Base-by-base conservation (phyloP, 1,140 invertebrate genomes). In the Brachionus asplanchnoidis region DNA sequence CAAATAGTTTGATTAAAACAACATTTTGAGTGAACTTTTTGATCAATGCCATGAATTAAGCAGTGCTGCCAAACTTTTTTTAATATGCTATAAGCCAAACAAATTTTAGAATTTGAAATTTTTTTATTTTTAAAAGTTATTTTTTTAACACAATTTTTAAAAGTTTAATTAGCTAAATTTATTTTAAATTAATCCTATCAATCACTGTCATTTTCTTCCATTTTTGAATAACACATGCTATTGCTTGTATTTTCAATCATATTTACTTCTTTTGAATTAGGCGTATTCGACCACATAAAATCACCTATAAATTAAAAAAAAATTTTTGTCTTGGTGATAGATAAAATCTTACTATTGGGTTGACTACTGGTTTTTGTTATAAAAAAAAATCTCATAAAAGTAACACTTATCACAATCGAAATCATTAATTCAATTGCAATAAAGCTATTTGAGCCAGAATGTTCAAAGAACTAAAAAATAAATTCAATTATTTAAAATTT, bases 121-220 rank as follows among this genome's bases (percentile, higher is more conserved):
- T 60, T 60, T 60, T 60, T 60, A 20, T 56, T 56, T 53, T 53
- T 2, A 17, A 60, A 60, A 53, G 46, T 60, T 60, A 20, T 23
- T 60, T 60, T 56, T 60, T 60, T 20, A 20, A 60, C 53, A 60
- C 53, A 60, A 60, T 60, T 20, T 23, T 60, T 20, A 23, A 26
- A 60, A 60, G 53, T 60, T 60, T 60, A 60, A 60, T 60, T 60
- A 60, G 53, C 53, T 60, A 60, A 60, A 20, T 60, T 60, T 60
- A 20, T 60, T 23, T 60, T 1, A 23, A 40, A 36, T 36, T 40
- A 17, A 42, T 36, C 3, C 20, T 28, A 68, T 42, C 40, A 73
- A 77, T 77, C 73, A 77, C 73, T 77, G 23, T 77, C 73, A 20
- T 60, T 53, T 53, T 75, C 73, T 53, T 77, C 73, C 73, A 77